Evolutionary conservation across 1,140 invertebrate species (phyloP).

Genomic region (Trachymyrmex septentrionalis): DNA sequence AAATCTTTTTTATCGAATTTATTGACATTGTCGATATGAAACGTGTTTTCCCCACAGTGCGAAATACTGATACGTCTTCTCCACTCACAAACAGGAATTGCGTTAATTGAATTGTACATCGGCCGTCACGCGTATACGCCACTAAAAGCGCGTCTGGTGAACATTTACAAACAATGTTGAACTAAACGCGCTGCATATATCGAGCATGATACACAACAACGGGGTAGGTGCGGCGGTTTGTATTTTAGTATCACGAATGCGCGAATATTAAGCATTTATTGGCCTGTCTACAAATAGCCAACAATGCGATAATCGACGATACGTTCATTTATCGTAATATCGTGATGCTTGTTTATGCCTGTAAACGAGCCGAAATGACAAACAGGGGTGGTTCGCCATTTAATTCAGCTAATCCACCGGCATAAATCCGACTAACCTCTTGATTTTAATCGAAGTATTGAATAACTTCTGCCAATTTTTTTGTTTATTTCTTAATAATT

Average conservation of each 20-base stretch:
- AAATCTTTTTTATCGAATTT: constrained; percentile 47
- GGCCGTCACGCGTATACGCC: constrained; percentile 47
- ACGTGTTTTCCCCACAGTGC: constrained; percentile 5
- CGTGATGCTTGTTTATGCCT: constrained; percentile 53
- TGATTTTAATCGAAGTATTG: not conserved
- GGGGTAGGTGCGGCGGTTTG: constrained; percentile 35
- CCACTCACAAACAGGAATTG: constrained; percentile 40
- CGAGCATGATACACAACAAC: constrained; percentile 26
- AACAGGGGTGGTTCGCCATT: constrained; percentile 12
- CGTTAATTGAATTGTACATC: constrained; percentile 65
- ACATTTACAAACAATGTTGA: constrained; percentile 59
- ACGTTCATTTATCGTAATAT: constrained; percentile 55
- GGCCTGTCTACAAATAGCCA: constrained; percentile 55
- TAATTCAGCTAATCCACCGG: constrained; percentile 28
- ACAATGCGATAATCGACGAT: constrained; percentile 56
- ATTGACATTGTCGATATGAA: constrained; percentile 61
- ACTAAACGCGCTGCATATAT: constrained; percentile 38
- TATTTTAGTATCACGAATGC: constrained; percentile 43
- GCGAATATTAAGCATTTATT: constrained; percentile 63
- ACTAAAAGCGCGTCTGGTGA: constrained; percentile 52
- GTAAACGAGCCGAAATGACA: constrained; percentile 50
- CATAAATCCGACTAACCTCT: constrained; percentile 37
- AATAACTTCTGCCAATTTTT: not conserved
- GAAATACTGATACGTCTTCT: constrained; percentile 57
- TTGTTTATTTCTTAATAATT: not conserved